A percentile compares a stretch with the other conserved stretches of the same genome.
These are phyloP conservation scores for Porites australiensis DNA, from an alignment of 64 coral and sea anemone species.

Conservation along the genomic window DNA sequence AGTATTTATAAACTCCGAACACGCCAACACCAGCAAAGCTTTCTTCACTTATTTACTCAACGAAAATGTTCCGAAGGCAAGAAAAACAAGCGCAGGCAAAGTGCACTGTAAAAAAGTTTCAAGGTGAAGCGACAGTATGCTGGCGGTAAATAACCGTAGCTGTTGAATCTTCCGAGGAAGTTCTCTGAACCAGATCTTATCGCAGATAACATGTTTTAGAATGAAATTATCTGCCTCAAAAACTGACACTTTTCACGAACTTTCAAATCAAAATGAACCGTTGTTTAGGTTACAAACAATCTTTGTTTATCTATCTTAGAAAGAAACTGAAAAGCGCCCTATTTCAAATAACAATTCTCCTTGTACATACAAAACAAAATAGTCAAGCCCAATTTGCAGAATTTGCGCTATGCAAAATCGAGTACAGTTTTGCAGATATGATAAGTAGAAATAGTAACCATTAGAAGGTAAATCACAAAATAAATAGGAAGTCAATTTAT, in stretches of 20 bases:
- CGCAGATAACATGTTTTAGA: conserved; percentile 17
- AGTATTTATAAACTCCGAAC: conserved; percentile 2
- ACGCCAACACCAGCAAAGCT: neutral
- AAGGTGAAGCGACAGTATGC: neutral
- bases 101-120: neutral
- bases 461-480: neutral
- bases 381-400: too few relatives aligned
- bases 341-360: neutral
- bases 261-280: neutral
- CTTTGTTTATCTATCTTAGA: neutral
- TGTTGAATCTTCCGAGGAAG: neutral
- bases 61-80: neutral
- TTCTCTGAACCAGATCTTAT: conserved; percentile 8
- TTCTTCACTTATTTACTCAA: neutral
- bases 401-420: neutral
- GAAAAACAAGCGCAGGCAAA: neutral
- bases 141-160: neutral
- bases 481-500: conserved; percentile 19
- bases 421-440: too few relatives aligned
- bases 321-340: neutral
- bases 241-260: neutral
- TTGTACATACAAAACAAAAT: neutral
- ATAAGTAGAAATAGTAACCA: neutral
- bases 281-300: neutral
- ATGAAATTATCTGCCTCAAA: neutral